These are phyloP conservation scores for Cariama cristata DNA, from an alignment of 2,113 vertebrate genomes.

Conservation along the genomic window DNA sequence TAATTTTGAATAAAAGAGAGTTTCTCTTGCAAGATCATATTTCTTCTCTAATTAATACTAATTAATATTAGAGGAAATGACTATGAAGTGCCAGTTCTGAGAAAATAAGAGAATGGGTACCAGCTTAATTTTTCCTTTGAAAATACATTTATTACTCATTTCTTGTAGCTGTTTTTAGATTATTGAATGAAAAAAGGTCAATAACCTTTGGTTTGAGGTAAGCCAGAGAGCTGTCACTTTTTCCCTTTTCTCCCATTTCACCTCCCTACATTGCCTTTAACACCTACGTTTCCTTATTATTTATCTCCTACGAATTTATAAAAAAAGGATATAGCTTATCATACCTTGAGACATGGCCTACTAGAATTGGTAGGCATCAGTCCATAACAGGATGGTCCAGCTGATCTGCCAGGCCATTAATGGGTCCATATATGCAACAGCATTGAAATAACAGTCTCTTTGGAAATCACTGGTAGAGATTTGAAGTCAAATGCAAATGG, in stretches of 20 bases:
- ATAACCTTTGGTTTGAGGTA: not conserved
- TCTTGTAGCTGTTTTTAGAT: not conserved
- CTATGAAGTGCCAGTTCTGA: not conserved
- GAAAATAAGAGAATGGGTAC: not conserved
- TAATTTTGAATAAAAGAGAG: not conserved
- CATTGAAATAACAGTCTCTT: not conserved
- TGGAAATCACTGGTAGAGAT: not conserved
- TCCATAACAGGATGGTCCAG: not conserved
- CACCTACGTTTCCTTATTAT: not conserved
- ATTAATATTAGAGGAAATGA: not conserved
- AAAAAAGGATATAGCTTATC: not conserved
- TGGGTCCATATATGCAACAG: not conserved
- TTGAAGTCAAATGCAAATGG: not conserved
- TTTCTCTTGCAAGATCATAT: not conserved
- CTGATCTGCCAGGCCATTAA: not conserved
- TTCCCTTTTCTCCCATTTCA: not conserved
- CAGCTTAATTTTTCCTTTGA: not conserved
- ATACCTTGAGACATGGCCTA: not conserved
- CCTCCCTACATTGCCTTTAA: not conserved
- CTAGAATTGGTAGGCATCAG: not conserved
- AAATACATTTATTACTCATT: not conserved
- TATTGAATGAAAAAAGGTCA: not conserved
- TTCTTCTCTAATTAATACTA: not conserved
- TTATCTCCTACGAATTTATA: not conserved
- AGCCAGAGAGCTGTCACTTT: not conserved